phyloP scores from a whole-genome alignment of 2,113 vertebrate genomes.

The Clarias macrocephalus region DNA sequence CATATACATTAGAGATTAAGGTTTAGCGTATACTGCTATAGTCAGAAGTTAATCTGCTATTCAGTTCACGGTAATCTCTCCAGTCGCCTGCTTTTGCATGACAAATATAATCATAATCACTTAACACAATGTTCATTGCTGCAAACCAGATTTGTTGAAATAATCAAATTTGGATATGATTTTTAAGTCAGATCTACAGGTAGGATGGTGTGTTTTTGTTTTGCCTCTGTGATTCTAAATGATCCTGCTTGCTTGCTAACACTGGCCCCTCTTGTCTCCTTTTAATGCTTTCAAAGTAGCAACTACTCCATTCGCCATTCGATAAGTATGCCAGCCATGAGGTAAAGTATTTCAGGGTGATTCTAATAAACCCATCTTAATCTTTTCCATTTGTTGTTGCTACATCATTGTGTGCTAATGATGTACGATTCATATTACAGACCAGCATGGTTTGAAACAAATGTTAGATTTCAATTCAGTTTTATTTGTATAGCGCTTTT shows the following conservation, averaged over 20 bases:
- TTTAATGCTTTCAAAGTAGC: slow-evolving; percentile 86
- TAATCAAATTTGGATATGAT: neutral
- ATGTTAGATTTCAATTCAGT: neutral
- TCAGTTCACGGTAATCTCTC: neutral
- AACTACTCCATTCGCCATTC: slow-evolving; percentile 98
- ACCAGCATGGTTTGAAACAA: neutral
- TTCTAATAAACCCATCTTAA: neutral
- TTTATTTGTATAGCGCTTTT: neutral
- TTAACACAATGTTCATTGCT: neutral
- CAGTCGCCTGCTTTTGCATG: slow-evolving; percentile 7
- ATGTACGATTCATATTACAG: neutral
- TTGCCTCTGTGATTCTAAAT: slow-evolving; percentile 23
- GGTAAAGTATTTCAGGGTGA: slow-evolving; percentile 79
- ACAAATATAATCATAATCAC: neutral
- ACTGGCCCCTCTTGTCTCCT: slow-evolving; percentile 74
- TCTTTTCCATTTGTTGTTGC: neutral
- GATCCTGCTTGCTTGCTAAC: slow-evolving; percentile 65
- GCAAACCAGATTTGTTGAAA: neutral
- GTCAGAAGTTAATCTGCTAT: neutral
- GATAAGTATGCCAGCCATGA: slow-evolving; percentile 99
- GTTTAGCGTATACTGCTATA: neutral
- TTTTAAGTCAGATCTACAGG: neutral
- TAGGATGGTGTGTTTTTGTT: slow-evolving; percentile 15
- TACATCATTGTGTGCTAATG: neutral
- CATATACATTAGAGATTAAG: neutral